Evolutionary conservation across 2,113 vertebrate genomes (phyloP).

Genomic region (Crotalus helleri): DNA sequence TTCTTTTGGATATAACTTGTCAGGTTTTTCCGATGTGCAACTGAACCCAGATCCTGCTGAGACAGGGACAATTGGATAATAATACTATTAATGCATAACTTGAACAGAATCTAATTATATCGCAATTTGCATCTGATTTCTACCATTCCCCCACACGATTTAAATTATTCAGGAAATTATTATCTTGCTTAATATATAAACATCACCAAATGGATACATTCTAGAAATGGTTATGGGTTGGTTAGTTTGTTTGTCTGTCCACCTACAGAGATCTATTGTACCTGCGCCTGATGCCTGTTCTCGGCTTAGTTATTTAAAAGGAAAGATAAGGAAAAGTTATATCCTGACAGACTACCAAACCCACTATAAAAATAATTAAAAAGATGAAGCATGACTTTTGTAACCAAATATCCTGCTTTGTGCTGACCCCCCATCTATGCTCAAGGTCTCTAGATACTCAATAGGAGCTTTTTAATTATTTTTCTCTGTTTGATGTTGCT

Average conservation of each 20-base stretch:
- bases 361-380: conserved; percentile 49
- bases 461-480: conserved; percentile 68
- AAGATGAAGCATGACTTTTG: conserved; percentile 42
- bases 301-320: conserved; percentile 6
- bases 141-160: conserved; percentile 43
- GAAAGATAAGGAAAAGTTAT: conserved; percentile 32
- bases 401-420: conserved; percentile 51
- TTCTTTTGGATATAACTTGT: neutral
- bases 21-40: neutral
- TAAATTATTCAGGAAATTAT: conserved; percentile 54
- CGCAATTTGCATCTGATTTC: conserved; percentile 55
- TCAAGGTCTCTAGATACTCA: conserved; percentile 63
- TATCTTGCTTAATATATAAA: neutral
- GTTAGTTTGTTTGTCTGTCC: conserved; percentile 8
- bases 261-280: neutral
- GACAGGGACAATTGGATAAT: neutral
- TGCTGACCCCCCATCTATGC: conserved; percentile 42
- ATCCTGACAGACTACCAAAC: conserved; percentile 31
- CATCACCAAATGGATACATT: conserved; percentile 33
- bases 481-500: conserved; percentile 66
- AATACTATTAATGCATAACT: neutral
- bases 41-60: neutral
- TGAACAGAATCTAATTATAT: conserved; percentile 25
- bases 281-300: neutral
- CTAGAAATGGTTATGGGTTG: conserved; percentile 1